Percentiles rank a stretch among this genome's conserved stretches.
phyloP scores from a whole-genome alignment of 2,113 vertebrate species.

The Ameiurus melas region DNA sequence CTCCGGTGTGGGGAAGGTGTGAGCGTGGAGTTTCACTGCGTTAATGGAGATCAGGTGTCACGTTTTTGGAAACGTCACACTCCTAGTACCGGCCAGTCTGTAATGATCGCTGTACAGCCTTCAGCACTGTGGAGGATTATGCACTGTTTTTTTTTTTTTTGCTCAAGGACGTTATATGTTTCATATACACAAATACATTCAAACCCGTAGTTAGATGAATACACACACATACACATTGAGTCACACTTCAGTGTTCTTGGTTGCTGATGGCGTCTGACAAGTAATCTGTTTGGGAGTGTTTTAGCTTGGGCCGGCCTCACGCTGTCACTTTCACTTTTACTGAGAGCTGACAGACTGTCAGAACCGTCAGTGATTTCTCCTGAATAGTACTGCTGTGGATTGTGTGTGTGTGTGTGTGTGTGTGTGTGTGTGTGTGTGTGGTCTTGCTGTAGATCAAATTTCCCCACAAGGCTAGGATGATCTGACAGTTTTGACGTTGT shows the following conservation, averaged over 20 bases:
- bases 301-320: constrained; percentile 39
- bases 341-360: constrained; percentile 54
- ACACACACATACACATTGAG: constrained; percentile 44
- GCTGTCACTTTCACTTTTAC: constrained; percentile 51
- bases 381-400: constrained; percentile 17
- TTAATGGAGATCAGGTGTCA: constrained; percentile 17
- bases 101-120: neutral
- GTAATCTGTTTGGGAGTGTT: constrained; percentile 50
- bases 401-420: neutral
- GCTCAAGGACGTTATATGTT: neutral
- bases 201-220: constrained; percentile 33
- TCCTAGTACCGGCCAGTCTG: neutral
- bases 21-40: neutral
- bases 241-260: constrained; percentile 44
- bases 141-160: neutral
- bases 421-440: neutral
- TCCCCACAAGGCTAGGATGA: neutral
- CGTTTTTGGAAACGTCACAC: neutral
- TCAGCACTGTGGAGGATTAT: neutral
- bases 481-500: constrained; percentile 2
- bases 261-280: constrained; percentile 51
- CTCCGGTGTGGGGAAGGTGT: neutral
- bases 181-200: constrained; percentile 13
- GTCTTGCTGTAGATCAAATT: neutral
- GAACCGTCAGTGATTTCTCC: constrained; percentile 32